Evolutionary conservation across 2,888 invertebrate genomes (phyloP).

Genomic region (Caenorhabditis parvicauda): DNA sequence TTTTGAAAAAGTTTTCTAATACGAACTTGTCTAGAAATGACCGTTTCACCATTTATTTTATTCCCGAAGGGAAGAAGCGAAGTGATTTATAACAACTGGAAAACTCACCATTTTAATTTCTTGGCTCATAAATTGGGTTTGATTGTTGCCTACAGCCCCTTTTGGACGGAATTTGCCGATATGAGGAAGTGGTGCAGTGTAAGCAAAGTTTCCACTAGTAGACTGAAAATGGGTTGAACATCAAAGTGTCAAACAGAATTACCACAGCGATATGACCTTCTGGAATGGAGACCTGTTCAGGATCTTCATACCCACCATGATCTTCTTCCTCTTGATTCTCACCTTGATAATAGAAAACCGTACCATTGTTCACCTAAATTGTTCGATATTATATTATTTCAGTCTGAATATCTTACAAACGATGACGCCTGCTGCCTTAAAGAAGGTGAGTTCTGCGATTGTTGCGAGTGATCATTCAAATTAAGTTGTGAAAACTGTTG

Average conservation of each 20-base stretch:
- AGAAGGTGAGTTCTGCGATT: neutral
- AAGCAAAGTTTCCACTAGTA: slow-evolving; percentile 24
- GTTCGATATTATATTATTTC: slow-evolving; percentile 24
- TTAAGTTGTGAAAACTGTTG: slow-evolving; percentile 1
- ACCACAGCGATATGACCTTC: slow-evolving; percentile 20
- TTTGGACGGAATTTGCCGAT: slow-evolving; percentile 41
- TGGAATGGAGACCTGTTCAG: slow-evolving; percentile 5
- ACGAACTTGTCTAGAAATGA: no score
- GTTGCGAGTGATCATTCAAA: slow-evolving; percentile 1
- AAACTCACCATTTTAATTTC: slow-evolving; percentile 34
- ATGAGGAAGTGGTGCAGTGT: slow-evolving; percentile 30
- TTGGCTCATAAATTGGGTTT: slow-evolving; percentile 38
- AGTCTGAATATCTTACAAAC: no score
- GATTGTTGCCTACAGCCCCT: slow-evolving; percentile 25
- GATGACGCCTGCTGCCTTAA: no score
- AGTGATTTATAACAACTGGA: no score
- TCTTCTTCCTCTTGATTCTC: slow-evolving; percentile 1
- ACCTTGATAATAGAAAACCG: slow-evolving; percentile 14
- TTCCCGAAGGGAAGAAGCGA: no score
- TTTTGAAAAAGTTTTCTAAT: no score
- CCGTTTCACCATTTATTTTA: no score
- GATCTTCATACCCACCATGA: slow-evolving; percentile 9
- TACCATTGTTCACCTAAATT: slow-evolving; percentile 38
- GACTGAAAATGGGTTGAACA: slow-evolving; percentile 12
- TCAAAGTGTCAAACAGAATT: neutral